Evolutionary conservation across 2,888 invertebrate genomes (phyloP), one percentile per base, ranked within the genome.

Genomic region (Emmelina monodactyla): DNA sequence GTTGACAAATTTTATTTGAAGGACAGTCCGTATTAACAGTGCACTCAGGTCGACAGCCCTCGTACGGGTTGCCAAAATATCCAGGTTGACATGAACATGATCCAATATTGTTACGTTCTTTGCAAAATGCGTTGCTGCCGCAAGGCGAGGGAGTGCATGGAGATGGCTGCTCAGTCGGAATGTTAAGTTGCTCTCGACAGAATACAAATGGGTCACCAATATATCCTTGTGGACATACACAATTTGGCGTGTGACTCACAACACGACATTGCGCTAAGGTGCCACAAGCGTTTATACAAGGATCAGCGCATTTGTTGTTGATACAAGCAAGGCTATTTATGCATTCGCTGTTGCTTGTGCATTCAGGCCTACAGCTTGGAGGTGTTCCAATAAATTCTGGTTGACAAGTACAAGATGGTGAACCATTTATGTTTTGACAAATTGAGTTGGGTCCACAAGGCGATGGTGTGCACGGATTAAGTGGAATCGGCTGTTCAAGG

Each of bases 41-140:
- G 55, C 91, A 91, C 67, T 91, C 89, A 13, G 90, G 90, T 43
- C 87, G 79, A 58, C 90, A 91, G 31, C 87, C 88, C 51, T 84
- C 83, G 43, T 85, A 85, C 3, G 85, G 85, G 53, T 85, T 84
- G 33, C 85, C 85, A 40, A 75, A 84, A 58, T 87, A 86, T 47
- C 85, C 88, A 16, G 83, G 66, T 5, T 85, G 62, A 53, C 91
- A 91, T 19, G 79, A 75, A 55, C 91, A 91, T 2, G 88, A 82
- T 15, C 88, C 89, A n/a, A 86, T 85, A 34, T 83, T 84, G 55
- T 87, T 85, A 43, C 84, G 82, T 68, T 86, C 86, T 44, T 81
- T 82, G 53, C 90, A 90, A 48, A 84, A 68, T 2, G 90, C 88
- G 54, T 89, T 89, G 19, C 87, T 78, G 22, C 90, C 90, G 52